A percentile compares a stretch with the other conserved stretches of the same genome.
Conservation (phyloP, 2,888 invertebrate genomes). For the Eupithecia centaureata region DNA sequence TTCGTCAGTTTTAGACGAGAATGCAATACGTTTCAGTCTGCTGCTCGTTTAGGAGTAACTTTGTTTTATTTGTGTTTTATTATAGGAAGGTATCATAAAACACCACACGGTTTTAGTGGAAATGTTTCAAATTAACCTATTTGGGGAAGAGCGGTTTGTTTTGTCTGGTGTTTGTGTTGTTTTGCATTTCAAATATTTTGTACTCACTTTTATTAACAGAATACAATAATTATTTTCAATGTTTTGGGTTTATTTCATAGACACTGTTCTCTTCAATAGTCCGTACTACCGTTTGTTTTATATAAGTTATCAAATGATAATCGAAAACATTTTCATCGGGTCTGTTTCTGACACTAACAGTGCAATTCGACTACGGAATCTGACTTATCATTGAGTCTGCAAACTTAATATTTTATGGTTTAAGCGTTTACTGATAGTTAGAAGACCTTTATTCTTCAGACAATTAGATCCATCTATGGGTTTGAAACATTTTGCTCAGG, state of each 20-base stretch:
- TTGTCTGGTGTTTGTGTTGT: background rate
- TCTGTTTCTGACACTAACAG: background rate
- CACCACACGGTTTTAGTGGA: background rate
- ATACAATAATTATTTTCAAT: background rate
- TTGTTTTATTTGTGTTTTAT: constrained; percentile 30
- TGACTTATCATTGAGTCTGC: background rate
- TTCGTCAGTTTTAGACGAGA: constrained; percentile 33
- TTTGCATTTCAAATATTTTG: background rate
- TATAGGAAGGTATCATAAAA: constrained; percentile 14
- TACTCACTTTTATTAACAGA: background rate
- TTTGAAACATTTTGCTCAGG: background rate
- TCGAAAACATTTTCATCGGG: background rate
- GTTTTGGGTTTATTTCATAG: background rate
- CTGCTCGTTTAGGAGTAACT: constrained; percentile 25
- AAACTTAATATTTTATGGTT: background rate
- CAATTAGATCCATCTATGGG: background rate
- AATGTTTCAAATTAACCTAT: constrained; percentile 13
- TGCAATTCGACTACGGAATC: background rate
- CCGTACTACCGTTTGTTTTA: background rate
- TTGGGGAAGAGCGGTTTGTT: background rate
- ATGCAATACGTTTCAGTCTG: constrained; percentile 34
- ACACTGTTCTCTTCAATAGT: background rate
- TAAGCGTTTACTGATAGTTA: background rate
- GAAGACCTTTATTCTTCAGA: background rate
- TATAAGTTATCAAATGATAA: background rate